Evolutionary conservation across 2,888 invertebrate species (phyloP).

Genomic region (Eremobia ochroleuca): DNA sequence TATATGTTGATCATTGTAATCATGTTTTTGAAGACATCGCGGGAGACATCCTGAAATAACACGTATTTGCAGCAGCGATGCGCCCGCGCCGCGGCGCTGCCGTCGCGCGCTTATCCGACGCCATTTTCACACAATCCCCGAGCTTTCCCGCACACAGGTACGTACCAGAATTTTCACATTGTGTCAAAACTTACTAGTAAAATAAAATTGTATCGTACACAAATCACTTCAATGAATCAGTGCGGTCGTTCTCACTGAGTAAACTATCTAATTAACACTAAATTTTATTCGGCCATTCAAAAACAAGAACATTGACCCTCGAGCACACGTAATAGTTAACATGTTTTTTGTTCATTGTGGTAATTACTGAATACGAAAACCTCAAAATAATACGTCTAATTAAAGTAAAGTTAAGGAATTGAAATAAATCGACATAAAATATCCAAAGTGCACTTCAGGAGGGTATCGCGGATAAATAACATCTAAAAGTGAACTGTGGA

Average conservation of each 20-base stretch:
- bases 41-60: constrained; percentile 91
- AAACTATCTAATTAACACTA: constrained; percentile 59
- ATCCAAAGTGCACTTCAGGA: constrained; percentile 65
- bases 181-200: constrained; percentile 60
- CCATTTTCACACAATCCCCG: constrained; percentile 89
- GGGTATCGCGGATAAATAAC: constrained; percentile 82
- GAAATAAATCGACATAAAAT: constrained; percentile 65
- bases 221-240: constrained; percentile 44
- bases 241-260: constrained; percentile 39
- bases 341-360: constrained; percentile 88
- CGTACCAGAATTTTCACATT: constrained; percentile 74
- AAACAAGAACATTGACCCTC: constrained; percentile 87
- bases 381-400: constrained; percentile 69
- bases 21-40: constrained; percentile 87
- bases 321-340: constrained; percentile 89
- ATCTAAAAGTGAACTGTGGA: constrained; percentile 87
- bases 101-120: constrained; percentile 85
- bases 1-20: constrained; percentile 74
- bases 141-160: constrained; percentile 90
- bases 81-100: constrained; percentile 86
- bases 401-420: constrained; percentile 68
- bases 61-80: constrained; percentile 86
- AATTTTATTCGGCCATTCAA: constrained; percentile 71
- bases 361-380: constrained; percentile 81
- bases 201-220: constrained; percentile 54